These are phyloP conservation scores for Halictus rubicundus DNA, from an alignment of 1,140 invertebrate species.

Conservation along the genomic window DNA sequence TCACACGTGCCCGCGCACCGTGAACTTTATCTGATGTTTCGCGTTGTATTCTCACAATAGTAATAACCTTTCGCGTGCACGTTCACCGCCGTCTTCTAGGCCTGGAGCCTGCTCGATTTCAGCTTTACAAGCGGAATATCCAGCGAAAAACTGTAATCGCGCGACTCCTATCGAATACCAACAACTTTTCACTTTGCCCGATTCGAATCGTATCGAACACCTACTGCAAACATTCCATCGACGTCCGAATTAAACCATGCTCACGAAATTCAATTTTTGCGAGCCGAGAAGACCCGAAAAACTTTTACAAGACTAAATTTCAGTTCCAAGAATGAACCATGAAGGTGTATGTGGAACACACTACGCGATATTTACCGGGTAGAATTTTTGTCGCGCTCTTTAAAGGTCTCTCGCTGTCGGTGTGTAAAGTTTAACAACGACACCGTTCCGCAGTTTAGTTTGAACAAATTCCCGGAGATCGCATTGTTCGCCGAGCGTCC, in stretches of 20 bases:
- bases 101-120: neutral
- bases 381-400: neutral
- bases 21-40: slow-evolving; percentile 33
- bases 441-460: too few relatives aligned
- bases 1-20: slow-evolving; percentile 14
- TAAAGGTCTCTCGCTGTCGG: too few relatives aligned
- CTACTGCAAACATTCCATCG: too few relatives aligned
- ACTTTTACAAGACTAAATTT: too few relatives aligned
- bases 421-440: neutral
- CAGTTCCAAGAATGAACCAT: too few relatives aligned
- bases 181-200: too few relatives aligned
- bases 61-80: neutral
- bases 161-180: neutral
- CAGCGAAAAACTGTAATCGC: neutral
- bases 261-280: too few relatives aligned
- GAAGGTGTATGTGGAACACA: neutral
- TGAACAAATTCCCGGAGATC: too few relatives aligned
- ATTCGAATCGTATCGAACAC: too few relatives aligned
- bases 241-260: too few relatives aligned
- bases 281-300: too few relatives aligned
- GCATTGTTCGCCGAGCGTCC: too few relatives aligned
- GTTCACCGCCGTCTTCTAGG: neutral
- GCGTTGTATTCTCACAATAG: slow-evolving; percentile 2
- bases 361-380: neutral
- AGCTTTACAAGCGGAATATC: neutral